Evolutionary conservation across 2,888 invertebrate species (phyloP).

Genomic region (Adela reaumurella): DNA sequence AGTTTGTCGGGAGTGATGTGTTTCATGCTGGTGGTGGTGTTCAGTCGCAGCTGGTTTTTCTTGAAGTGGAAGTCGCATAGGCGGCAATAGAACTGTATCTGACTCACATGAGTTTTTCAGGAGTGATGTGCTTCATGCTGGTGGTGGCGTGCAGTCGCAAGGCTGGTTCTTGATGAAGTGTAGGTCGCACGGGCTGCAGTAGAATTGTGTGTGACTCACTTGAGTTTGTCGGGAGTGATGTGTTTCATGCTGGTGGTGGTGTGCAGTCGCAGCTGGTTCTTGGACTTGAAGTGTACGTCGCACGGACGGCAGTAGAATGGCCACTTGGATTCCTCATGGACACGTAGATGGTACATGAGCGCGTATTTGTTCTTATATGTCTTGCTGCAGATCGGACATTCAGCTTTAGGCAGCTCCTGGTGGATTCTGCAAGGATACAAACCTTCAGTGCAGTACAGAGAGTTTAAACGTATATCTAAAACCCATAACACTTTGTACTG

Average conservation of each 20-base stretch:
- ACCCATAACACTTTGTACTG: too few relatives aligned
- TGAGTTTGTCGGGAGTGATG: not conserved
- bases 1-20: not conserved
- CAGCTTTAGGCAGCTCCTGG: conserved; percentile 3
- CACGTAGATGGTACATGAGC: conserved; percentile 3
- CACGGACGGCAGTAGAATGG: conserved; percentile 2
- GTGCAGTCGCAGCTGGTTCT: conserved; percentile 2
- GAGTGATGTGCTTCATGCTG: not conserved
- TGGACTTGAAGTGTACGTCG: conserved; percentile 3
- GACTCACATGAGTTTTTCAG: not conserved
- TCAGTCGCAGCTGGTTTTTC: not conserved
- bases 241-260: conserved; percentile 1
- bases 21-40: conserved; percentile 1
- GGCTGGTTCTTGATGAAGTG: conserved; percentile 1
- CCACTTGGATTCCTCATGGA: conserved; percentile 1
- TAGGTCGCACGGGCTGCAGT: conserved; percentile 2
- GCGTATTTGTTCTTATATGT: conserved; percentile 6
- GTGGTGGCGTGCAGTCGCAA: conserved; percentile 1
- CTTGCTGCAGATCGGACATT: conserved; percentile 3
- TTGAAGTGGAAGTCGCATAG: conserved; percentile 3
- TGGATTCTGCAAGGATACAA: conserved; percentile 1
- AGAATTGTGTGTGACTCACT: not conserved
- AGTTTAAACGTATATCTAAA: too few relatives aligned
- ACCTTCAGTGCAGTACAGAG: too few relatives aligned
- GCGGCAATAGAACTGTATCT: not conserved